Conservation (phyloP, 1,140 invertebrate species). For the Aphaenogaster floridana region DNA sequence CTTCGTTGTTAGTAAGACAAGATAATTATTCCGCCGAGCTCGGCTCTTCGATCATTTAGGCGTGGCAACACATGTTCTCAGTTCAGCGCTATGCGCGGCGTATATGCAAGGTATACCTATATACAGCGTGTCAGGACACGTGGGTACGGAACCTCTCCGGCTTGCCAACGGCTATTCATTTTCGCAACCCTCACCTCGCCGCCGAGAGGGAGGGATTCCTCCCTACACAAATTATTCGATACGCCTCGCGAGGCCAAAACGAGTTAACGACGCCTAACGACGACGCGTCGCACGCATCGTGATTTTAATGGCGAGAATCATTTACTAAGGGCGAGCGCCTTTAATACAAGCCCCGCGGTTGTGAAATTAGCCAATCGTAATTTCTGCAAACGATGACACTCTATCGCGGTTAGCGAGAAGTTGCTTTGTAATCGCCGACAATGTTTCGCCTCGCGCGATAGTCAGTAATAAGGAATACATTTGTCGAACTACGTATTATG, state of each 20-base stretch:
- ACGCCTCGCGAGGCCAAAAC: slow-evolving; percentile 60
- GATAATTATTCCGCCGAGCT: slow-evolving; percentile 75
- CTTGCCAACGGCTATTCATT: slow-evolving; percentile 81
- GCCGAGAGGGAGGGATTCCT: slow-evolving; percentile 66
- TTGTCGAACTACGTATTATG: slow-evolving; percentile 7
- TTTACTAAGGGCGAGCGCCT: slow-evolving; percentile 27
- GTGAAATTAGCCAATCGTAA: slow-evolving; percentile 64
- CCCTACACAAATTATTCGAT: slow-evolving; percentile 71
- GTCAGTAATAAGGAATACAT: slow-evolving; percentile 62
- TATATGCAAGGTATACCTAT: slow-evolving; percentile 82
- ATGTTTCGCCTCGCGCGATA: slow-evolving; percentile 36
- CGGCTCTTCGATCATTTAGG: slow-evolving; percentile 80
- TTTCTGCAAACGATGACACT: slow-evolving; percentile 29
- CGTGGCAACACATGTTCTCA: slow-evolving; percentile 82
- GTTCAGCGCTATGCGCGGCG: slow-evolving; percentile 78
- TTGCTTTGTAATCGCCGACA: slow-evolving; percentile 38
- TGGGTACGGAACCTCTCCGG: slow-evolving; percentile 80
- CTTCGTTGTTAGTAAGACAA: slow-evolving; percentile 73
- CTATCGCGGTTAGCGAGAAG: slow-evolving; percentile 34
- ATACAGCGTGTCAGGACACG: slow-evolving; percentile 84
- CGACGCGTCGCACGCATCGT: slow-evolving; percentile 48
- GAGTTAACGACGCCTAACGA: slow-evolving; percentile 47
- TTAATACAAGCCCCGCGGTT: neutral
- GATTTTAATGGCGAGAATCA: slow-evolving; percentile 55
- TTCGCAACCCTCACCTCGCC: slow-evolving; percentile 70